phyloP scores from a whole-genome alignment of 2,888 invertebrate genomes.

The Actias luna region DNA sequence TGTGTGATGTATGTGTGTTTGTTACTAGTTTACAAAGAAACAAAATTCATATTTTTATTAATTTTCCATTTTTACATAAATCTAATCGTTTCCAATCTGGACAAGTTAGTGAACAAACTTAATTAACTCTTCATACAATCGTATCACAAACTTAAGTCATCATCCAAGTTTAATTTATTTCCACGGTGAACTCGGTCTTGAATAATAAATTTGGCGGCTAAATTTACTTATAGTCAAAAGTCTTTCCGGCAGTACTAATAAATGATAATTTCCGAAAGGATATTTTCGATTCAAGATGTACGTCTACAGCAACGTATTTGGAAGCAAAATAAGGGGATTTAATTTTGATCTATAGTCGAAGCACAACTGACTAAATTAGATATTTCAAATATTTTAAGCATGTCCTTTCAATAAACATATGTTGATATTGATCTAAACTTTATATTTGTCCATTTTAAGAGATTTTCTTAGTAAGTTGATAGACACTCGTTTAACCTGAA shows the following conservation, averaged over 20 bases:
- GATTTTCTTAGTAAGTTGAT: neutral
- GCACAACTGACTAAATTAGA: neutral
- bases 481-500: neutral
- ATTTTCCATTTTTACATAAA: too few species aligned
- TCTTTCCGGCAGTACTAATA: conserved; percentile 23
- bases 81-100: too few species aligned
- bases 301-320: conserved; percentile 11
- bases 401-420: neutral
- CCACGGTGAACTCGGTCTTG: conserved; percentile 28
- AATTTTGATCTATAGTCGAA: neutral
- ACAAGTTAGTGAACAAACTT: neutral
- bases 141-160: conserved; percentile 40
- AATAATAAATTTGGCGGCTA: conserved; percentile 43
- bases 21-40: too few species aligned
- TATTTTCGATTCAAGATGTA: conserved; percentile 29
- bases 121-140: conserved; percentile 10
- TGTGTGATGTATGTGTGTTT: too few species aligned
- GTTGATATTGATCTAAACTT: too few species aligned
- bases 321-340: conserved; percentile 20
- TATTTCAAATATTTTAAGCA: neutral
- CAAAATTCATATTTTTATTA: too few species aligned
- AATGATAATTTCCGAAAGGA: conserved; percentile 30
- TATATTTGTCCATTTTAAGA: neutral
- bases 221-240: conserved; percentile 47
- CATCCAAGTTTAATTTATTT: conserved; percentile 30